Evolutionary conservation across 35 echinoderm and acorn worm genomes (phyloP).

Genomic region (Ophioderma brevispina): DNA sequence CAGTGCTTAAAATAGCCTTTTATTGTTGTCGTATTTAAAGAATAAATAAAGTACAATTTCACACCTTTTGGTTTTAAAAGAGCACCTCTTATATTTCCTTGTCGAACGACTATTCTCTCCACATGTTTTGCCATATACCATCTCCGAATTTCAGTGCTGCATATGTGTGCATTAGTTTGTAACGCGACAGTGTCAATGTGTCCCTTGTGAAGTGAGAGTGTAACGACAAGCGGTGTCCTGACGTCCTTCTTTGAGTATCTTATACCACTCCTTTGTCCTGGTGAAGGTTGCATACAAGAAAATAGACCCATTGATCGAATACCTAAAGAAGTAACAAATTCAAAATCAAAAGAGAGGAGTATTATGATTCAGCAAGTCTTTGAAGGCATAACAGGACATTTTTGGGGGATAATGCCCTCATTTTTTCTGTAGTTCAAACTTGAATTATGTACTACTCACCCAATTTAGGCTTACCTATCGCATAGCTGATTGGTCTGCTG

Average conservation of each 20-base stretch:
- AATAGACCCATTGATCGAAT: neutral
- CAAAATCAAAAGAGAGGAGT: too few species aligned
- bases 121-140: neutral
- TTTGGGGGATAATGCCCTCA: too few species aligned
- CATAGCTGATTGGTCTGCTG: too few species aligned
- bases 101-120: neutral
- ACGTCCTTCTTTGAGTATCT: neutral
- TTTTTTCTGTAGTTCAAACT: too few species aligned
- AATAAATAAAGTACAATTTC: too few species aligned
- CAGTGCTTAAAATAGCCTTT: too few species aligned
- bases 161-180: neutral
- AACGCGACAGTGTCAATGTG: neutral
- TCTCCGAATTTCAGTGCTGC: neutral
- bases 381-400: too few species aligned
- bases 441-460: too few species aligned
- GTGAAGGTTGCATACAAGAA: neutral
- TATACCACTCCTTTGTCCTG: neutral
- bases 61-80: neutral
- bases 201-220: neutral
- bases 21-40: too few species aligned
- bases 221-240: neutral
- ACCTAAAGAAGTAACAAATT: neutral
- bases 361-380: too few species aligned
- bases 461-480: too few species aligned
- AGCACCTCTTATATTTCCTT: neutral